Percentiles rank a stretch among this genome's conserved stretches.
Evolutionary conservation across 2,888 invertebrate genomes (phyloP).

Genomic region (Macaria notata): DNA sequence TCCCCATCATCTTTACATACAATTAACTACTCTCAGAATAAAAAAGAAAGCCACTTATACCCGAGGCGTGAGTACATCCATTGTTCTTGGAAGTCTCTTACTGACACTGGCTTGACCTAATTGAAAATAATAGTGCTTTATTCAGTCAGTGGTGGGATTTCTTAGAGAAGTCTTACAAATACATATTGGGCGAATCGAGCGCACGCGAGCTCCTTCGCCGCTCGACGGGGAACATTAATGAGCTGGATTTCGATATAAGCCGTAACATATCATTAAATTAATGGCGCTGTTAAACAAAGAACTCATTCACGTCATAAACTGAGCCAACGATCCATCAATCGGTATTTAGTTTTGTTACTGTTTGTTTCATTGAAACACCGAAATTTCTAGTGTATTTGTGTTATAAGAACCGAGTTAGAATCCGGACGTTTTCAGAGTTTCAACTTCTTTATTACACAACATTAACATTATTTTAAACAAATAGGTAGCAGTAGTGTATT

Average conservation of each 20-base stretch:
- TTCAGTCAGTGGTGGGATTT: slow-evolving; percentile 66
- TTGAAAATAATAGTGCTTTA: slow-evolving; percentile 79
- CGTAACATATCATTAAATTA: slow-evolving; percentile 66
- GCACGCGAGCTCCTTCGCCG: slow-evolving; percentile 33
- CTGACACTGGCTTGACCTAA: slow-evolving; percentile 77
- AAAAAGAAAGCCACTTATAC: slow-evolving; percentile 75
- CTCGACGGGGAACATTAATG: slow-evolving; percentile 26
- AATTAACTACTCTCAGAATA: slow-evolving; percentile 69
- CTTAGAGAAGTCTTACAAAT: slow-evolving; percentile 63
- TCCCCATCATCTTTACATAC: slow-evolving; percentile 67
- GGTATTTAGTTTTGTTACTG: slow-evolving; percentile 24
- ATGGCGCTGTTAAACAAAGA: slow-evolving; percentile 55
- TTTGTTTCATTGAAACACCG: slow-evolving; percentile 18
- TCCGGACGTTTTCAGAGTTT: no score
- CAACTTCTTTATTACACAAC: no score
- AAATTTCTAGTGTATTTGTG: slow-evolving; percentile 10
- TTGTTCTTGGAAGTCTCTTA: slow-evolving; percentile 75
- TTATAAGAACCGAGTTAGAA: no score
- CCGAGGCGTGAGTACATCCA: slow-evolving; percentile 71
- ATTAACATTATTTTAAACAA: no score
- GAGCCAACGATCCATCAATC: slow-evolving; percentile 40
- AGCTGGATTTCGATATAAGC: slow-evolving; percentile 54
- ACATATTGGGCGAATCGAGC: slow-evolving; percentile 55
- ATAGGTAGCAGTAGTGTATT: no score
- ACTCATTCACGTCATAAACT: slow-evolving; percentile 44